Evolutionary conservation across 2,888 invertebrate species (phyloP), one percentile per base, ranked within the genome.

Genomic region (Hybos culiciformis): DNA sequence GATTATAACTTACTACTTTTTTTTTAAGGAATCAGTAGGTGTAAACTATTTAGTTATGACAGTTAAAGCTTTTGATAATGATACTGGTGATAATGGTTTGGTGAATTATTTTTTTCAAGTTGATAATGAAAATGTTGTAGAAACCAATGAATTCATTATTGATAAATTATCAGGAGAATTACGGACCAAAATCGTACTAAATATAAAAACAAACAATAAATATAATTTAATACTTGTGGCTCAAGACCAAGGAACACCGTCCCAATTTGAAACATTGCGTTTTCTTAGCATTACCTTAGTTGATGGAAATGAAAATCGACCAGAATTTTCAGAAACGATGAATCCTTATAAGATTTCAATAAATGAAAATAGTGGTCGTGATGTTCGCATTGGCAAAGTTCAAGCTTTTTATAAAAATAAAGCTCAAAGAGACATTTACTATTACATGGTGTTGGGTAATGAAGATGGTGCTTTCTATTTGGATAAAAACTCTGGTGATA

Each of bases 111-210:
- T 81, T 60, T 68, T 88, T 46, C 85, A 85, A 66, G 77, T 55
- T 3, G 62, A 61, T 50, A 81, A 83, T 55, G 72, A 74, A 52
- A 82, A 85, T 53, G 76, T 82, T 0, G 81, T 80, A 48, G 81
- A 83, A 60, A 91, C 90, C 0, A 72, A 76, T 9, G 85, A 90
- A 60, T 93, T 93, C 62, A 72, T 71, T 21, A 82, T 93, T 29
- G 77, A 91, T 61, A 69, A 72, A 34, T 75, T 77, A 42, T 80
- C 80, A 0, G 92, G 93, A 0, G 87, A 91, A 53, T 66, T 93
- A 14, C 72, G 80, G 51, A 82, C 86, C 0, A 83, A 82, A 60
- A 78, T 78, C 37, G 78, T 80, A 54, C 69, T 90, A 39, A 88
- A 92, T 57, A 71, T 87, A 23, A 90, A 91, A 21, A 19, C 12